Conservation (phyloP, 2,888 invertebrate species). For the Tenthredo amoena region DNA sequence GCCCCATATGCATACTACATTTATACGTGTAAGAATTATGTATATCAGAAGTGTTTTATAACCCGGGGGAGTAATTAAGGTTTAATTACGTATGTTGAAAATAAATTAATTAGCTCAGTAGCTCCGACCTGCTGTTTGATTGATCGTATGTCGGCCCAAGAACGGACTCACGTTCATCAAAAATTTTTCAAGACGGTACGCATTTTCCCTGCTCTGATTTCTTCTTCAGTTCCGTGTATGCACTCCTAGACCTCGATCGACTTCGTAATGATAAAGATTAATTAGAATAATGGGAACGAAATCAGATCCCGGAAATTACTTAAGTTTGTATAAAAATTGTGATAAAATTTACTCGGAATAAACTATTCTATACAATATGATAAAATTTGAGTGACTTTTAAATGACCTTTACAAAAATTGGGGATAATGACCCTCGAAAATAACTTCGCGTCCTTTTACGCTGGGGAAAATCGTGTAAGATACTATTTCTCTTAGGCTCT, state of each 20-base stretch:
- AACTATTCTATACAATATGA: not conserved
- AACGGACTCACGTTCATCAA: constrained; percentile 33
- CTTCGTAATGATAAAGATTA: no score
- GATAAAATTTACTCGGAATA: not conserved
- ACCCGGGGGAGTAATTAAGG: constrained; percentile 34
- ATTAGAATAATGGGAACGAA: no score
- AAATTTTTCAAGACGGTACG: not conserved
- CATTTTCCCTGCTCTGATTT: not conserved
- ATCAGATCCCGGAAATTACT: no score
- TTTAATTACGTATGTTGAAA: constrained; percentile 26
- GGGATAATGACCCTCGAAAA: constrained; percentile 21
- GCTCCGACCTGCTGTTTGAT: constrained; percentile 45
- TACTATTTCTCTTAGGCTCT: not conserved
- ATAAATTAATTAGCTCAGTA: constrained; percentile 39
- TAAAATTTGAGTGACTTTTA: not conserved
- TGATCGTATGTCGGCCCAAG: constrained; percentile 13
- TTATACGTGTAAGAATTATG: not conserved
- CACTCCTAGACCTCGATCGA: not conserved
- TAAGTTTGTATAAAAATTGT: not conserved
- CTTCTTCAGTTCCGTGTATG: not conserved
- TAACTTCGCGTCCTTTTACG: not conserved
- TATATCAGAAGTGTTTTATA: constrained; percentile 29
- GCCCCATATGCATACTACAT: not conserved
- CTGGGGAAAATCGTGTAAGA: not conserved
- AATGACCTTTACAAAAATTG: not conserved